These are phyloP conservation scores for Neolamprologus cancellatus DNA, from an alignment of 2,113 vertebrate genomes.

Conservation along the genomic window DNA sequence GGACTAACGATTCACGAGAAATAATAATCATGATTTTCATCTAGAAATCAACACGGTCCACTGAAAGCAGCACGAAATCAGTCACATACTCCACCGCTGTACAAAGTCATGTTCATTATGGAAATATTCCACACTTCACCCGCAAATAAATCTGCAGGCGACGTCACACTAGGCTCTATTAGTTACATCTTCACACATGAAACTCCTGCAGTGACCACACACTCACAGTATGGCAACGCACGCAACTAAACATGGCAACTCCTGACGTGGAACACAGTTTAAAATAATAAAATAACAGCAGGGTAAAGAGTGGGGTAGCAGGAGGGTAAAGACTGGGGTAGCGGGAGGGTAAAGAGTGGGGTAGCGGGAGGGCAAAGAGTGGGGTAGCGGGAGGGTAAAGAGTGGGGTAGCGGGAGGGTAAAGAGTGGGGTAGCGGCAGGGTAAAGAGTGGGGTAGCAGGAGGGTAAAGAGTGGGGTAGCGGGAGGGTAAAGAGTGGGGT, in stretches of 20 bases:
- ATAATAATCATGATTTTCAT: not conserved
- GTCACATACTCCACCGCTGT: not conserved
- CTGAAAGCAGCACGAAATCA: not conserved
- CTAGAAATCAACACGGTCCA: not conserved
- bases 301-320: accelerated
- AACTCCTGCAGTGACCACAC: not conserved
- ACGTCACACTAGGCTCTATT: accelerated
- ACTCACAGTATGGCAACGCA: not conserved
- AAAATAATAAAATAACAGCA: not conserved
- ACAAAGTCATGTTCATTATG: not conserved
- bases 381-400: accelerated
- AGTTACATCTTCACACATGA: not conserved
- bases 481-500: accelerated
- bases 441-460: accelerated
- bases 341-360: accelerated
- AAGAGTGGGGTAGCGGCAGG: accelerated
- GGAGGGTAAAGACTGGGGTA: accelerated
- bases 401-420: accelerated
- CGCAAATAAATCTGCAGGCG: not conserved
- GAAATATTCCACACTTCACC: not conserved
- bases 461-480: accelerated
- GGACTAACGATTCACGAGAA: not conserved
- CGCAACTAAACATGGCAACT: not conserved
- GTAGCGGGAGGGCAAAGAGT: accelerated
- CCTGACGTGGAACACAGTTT: not conserved